Percentiles rank a stretch among this genome's conserved stretches.
phyloP scores from a whole-genome alignment of 1,140 invertebrate genomes.

The Drosophila trapezifrons region DNA sequence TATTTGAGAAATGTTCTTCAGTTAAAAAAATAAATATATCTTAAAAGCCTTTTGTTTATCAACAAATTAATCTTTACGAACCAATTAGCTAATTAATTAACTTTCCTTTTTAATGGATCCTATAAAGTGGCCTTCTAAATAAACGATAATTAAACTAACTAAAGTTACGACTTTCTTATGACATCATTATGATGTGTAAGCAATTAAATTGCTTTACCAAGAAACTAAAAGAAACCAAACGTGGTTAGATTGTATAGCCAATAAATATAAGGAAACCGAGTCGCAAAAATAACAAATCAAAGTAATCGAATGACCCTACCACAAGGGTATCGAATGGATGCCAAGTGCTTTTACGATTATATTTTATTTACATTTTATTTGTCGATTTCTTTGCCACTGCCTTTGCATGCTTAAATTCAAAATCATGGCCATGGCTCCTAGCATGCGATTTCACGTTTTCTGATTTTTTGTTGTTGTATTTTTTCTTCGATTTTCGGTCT shows the following conservation, averaged over 20 bases:
- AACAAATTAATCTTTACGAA: not conserved
- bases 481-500: slow-evolving; percentile 37
- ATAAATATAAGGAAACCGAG: slow-evolving; percentile 18
- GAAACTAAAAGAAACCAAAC: not conserved
- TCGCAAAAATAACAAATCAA: slow-evolving; percentile 13
- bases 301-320: slow-evolving; percentile 35
- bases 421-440: slow-evolving; percentile 76
- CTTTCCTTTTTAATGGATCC: slow-evolving; percentile 4
- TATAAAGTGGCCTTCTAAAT: slow-evolving; percentile 2
- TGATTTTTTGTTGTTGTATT: slow-evolving; percentile 17
- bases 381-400: slow-evolving; percentile 34
- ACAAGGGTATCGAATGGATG: slow-evolving; percentile 63
- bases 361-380: slow-evolving; percentile 42
- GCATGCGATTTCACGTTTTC: slow-evolving; percentile 77
- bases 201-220: not conserved
- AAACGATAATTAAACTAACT: not conserved
- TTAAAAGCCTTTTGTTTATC: not conserved
- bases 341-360: slow-evolving; percentile 55
- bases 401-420: slow-evolving; percentile 66
- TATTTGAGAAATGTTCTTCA: not conserved
- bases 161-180: slow-evolving; percentile 16
- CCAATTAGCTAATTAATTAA: slow-evolving; percentile 21
- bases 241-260: no score
- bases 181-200: not conserved
- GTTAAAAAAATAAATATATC: no score